These are phyloP conservation scores for Sphecodes monilicornis DNA, from an alignment of 2,888 invertebrate species.

Conservation along the genomic window DNA sequence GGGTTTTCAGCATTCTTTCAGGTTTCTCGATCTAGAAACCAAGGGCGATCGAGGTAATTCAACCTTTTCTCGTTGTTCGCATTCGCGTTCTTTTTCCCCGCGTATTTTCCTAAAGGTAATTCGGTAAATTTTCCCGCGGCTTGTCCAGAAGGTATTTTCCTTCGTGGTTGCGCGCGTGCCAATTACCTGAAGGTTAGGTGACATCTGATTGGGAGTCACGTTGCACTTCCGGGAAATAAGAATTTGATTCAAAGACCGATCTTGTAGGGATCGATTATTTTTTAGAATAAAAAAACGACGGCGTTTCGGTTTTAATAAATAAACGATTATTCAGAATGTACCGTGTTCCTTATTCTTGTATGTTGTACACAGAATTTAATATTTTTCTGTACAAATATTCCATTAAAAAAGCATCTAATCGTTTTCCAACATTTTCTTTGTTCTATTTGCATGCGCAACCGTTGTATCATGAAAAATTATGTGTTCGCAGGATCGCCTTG, in stretches of 20 bases:
- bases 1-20: constrained; percentile 60
- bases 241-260: constrained; percentile 57
- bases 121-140: constrained; percentile 7
- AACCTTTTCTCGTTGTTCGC: constrained; percentile 7
- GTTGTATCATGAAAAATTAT: background rate
- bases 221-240: constrained; percentile 62
- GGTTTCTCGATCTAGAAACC: constrained; percentile 30
- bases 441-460: background rate
- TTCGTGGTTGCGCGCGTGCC: constrained; percentile 27
- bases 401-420: no score
- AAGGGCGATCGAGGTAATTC: constrained; percentile 54
- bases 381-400: background rate
- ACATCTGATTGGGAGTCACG: constrained; percentile 43
- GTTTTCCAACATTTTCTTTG: background rate
- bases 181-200: constrained; percentile 59
- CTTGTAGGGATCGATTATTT: background rate
- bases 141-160: constrained; percentile 26
- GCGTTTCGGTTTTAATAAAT: background rate
- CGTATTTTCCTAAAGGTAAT: background rate
- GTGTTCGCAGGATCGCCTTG: constrained; percentile 93
- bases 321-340: background rate
- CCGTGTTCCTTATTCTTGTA: background rate
- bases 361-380: background rate
- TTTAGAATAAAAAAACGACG: no score
- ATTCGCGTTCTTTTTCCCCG: background rate